Evolutionary conservation across 2,113 vertebrate genomes (phyloP).

Genomic region (Catharus fuscescens): DNA sequence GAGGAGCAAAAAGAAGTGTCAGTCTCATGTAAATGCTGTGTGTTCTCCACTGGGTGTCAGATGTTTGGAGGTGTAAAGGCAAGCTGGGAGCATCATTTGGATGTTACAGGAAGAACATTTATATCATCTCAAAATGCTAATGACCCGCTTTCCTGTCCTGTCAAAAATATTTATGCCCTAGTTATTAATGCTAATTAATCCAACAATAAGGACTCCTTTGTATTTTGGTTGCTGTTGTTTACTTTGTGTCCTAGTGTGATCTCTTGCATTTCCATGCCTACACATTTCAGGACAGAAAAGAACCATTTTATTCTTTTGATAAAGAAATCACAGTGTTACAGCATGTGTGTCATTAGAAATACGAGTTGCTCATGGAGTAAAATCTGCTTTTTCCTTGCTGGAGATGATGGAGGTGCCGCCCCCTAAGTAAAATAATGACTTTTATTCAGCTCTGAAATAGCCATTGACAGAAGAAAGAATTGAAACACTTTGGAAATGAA

Average conservation of each 20-base stretch:
- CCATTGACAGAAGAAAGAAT: conserved; percentile 44
- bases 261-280: not conserved
- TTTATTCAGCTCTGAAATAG: conserved; percentile 29
- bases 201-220: conserved; percentile 33
- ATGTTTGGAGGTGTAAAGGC: conserved; percentile 25
- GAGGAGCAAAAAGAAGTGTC: not conserved
- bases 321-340: not conserved
- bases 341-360: not conserved
- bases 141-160: conserved; percentile 33
- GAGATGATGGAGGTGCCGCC: conserved; percentile 6
- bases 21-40: not conserved
- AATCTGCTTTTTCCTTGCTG: not conserved
- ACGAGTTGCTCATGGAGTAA: not conserved
- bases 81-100: not conserved
- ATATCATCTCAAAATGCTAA: conserved; percentile 20
- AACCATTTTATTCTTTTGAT: not conserved
- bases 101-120: conserved; percentile 24
- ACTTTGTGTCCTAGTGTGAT: not conserved
- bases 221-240: conserved; percentile 45
- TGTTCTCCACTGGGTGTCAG: not conserved
- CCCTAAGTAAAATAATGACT: not conserved
- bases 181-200: conserved; percentile 68
- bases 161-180: conserved; percentile 40
- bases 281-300: not conserved
- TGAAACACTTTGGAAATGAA: conserved; percentile 46